These are phyloP conservation scores for Burhinus bistriatus DNA, from an alignment of 2,113 vertebrate genomes.

Conservation along the genomic window DNA sequence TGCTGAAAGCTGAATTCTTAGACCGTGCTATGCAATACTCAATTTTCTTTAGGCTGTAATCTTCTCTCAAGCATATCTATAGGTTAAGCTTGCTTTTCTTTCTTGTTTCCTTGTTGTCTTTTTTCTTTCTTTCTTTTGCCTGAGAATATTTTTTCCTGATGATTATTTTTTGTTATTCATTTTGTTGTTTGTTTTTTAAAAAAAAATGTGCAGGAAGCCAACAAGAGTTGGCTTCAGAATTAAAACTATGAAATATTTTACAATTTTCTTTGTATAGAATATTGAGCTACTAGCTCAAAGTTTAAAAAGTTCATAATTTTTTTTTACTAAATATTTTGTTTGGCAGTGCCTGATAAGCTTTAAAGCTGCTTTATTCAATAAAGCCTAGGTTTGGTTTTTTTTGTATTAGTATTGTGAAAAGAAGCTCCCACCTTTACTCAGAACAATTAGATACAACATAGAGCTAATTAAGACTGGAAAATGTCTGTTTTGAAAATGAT, in stretches of 20 bases:
- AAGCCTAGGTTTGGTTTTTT: not conserved
- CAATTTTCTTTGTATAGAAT: constrained; percentile 82
- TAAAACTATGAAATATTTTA: constrained; percentile 86
- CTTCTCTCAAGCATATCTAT: constrained; percentile 75
- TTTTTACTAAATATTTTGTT: constrained; percentile 82
- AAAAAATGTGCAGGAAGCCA: constrained; percentile 73
- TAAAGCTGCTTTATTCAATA: constrained; percentile 89
- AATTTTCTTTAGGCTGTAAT: constrained; percentile 53
- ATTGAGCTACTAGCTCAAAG: constrained; percentile 80
- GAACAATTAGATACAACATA: not conserved
- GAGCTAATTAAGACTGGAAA: not conserved
- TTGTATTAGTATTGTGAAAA: not conserved
- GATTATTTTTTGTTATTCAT: constrained; percentile 70
- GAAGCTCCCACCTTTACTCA: not conserved
- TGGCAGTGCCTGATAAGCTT: constrained; percentile 92
- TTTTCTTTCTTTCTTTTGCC: constrained; percentile 39
- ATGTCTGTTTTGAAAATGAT: not conserved
- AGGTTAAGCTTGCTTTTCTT: constrained; percentile 80
- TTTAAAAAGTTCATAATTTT: constrained; percentile 65
- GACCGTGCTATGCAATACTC: constrained; percentile 91
- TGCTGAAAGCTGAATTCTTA: constrained; percentile 80
- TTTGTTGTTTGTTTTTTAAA: constrained; percentile 50
- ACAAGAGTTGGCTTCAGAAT: constrained; percentile 77
- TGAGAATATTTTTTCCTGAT: constrained; percentile 71
- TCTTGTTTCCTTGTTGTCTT: constrained; percentile 11